These are phyloP conservation scores for Cosmopolites sordidus DNA, from an alignment of 2,888 invertebrate genomes.

Conservation along the genomic window DNA sequence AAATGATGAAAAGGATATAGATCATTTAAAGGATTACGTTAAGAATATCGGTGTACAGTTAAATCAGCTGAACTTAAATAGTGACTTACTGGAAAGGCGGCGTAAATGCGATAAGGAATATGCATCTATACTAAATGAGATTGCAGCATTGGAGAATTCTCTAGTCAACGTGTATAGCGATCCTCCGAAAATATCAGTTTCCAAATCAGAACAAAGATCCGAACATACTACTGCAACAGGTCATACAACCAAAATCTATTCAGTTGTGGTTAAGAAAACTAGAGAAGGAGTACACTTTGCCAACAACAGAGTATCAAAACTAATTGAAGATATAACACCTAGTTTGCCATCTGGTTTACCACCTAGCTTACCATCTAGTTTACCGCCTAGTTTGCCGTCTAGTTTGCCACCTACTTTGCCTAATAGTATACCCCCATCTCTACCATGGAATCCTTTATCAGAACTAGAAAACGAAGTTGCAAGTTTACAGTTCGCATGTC, in stretches of 20 bases:
- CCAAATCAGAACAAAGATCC: too few species aligned
- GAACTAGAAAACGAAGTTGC: neutral
- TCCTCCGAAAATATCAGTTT: neutral
- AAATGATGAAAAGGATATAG: conserved; percentile 4
- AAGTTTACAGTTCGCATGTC: neutral
- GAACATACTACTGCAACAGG: neutral
- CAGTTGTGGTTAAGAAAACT: neutral
- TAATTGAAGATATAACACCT: neutral
- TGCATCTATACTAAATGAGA: neutral
- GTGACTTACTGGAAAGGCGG: conserved; percentile 25
- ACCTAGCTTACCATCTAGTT: too few species aligned
- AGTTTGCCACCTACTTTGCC: neutral
- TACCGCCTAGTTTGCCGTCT: neutral
- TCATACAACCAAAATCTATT: neutral
- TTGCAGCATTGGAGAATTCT: neutral
- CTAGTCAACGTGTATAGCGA: too few species aligned
- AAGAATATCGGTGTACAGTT: conserved; percentile 6
- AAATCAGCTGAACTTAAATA: conserved; percentile 13
- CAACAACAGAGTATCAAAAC: neutral
- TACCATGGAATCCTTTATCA: neutral
- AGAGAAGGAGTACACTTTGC: neutral
- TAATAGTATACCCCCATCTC: neutral
- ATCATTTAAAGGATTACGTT: conserved; percentile 8
- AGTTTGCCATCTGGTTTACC: too few species aligned
- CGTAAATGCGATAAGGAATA: conserved; percentile 23